phyloP scores from a whole-genome alignment of 2,797 vertebrate genomes.

The Diplodus sargus region DNA sequence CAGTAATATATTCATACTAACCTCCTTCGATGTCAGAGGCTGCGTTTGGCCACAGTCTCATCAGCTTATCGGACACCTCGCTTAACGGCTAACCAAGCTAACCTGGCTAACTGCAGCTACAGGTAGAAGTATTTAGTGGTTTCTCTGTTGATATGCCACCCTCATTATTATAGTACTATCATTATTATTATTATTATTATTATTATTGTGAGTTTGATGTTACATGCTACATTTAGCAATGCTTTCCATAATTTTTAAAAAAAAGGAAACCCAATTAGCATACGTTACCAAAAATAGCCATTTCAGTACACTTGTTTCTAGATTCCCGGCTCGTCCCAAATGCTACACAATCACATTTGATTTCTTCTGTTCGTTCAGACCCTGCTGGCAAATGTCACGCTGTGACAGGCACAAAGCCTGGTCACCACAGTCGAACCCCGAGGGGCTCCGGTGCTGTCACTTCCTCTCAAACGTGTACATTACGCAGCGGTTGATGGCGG shows the following conservation, averaged over 20 bases:
- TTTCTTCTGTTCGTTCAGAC: conserved; percentile 73
- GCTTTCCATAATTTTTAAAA: not conserved
- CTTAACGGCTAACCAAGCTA: too few relatives aligned
- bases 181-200: too few relatives aligned
- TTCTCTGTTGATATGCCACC: too few relatives aligned
- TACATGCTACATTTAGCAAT: not conserved
- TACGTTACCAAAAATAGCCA: conserved; percentile 46
- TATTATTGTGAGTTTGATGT: too few relatives aligned
- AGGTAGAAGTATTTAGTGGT: too few relatives aligned
- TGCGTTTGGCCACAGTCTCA: too few relatives aligned
- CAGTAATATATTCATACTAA: too few relatives aligned
- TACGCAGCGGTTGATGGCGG: conserved; percentile 62
- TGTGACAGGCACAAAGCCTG: conserved; percentile 79
- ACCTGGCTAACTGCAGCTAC: too few relatives aligned
- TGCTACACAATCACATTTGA: conserved; percentile 81
- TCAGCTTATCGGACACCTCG: too few relatives aligned
- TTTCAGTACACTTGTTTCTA: conserved; percentile 54
- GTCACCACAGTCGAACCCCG: conserved; percentile 69
- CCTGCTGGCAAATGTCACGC: conserved; percentile 86
- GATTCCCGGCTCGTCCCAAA: conserved; percentile 57
- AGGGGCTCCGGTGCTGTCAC: conserved; percentile 76
- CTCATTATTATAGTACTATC: too few relatives aligned
- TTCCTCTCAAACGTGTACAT: conserved; percentile 75
- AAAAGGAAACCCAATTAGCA: conserved; percentile 14
- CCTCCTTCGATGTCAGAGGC: too few relatives aligned